Percentiles rank a stretch among this genome's conserved stretches.
These are phyloP conservation scores for Ammospiza caudacuta DNA, from an alignment of 2,113 vertebrate species.

Conservation along the genomic window DNA sequence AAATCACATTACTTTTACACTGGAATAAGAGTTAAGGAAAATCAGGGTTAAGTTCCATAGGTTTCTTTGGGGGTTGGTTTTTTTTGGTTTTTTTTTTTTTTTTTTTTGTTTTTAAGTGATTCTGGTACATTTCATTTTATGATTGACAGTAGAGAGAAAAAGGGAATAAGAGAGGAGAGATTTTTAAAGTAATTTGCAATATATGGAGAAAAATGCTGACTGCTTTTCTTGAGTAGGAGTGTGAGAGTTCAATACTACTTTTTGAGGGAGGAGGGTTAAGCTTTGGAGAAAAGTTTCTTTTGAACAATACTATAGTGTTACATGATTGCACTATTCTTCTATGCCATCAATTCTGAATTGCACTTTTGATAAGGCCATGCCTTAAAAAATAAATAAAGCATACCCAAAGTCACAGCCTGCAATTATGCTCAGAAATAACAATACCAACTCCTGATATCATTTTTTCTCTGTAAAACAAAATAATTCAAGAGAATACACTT, in stretches of 20 bases:
- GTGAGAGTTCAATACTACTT: neutral
- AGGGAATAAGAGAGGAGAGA: neutral
- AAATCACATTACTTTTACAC: neutral
- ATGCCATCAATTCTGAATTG: neutral
- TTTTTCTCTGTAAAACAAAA: neutral
- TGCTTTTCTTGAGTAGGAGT: neutral
- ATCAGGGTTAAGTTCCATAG: neutral
- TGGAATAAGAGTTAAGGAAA: neutral
- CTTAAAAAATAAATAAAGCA: conserved; percentile 42
- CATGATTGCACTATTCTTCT: conserved; percentile 14
- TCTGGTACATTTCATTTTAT: neutral
- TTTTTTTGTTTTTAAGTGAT: neutral
- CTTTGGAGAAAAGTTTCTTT: neutral
- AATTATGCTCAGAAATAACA: neutral
- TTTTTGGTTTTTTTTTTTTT: neutral
- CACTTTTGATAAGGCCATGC: neutral
- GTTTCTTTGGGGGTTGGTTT: rapidly evolving
- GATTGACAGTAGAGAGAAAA: neutral
- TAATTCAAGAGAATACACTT: neutral
- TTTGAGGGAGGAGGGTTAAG: neutral
- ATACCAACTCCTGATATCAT: neutral
- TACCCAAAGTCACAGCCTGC: neutral
- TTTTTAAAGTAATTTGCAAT: neutral
- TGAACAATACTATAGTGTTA: neutral
- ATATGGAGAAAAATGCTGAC: neutral